Percentiles rank a stretch among this genome's conserved stretches.
These are phyloP conservation scores for Tipula confusa DNA, from an alignment of 2,888 invertebrate genomes.

Conservation along the genomic window DNA sequence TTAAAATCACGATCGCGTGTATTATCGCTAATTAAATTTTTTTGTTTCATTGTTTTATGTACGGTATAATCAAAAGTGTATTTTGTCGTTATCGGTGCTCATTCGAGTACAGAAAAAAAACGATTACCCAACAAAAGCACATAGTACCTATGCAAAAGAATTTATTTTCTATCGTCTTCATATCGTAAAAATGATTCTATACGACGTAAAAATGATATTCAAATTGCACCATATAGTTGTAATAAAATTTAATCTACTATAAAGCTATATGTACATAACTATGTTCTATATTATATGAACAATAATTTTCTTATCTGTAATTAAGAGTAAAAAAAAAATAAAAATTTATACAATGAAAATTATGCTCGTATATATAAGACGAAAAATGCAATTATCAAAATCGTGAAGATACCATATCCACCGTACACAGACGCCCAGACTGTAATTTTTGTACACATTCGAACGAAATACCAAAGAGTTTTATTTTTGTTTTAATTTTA, in stretches of 20 bases:
- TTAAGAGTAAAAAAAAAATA: neutral
- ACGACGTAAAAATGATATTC: neutral
- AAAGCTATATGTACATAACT: neutral
- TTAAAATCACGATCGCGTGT: neutral
- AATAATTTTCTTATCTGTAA: slow-evolving; percentile 25
- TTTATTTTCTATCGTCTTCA: neutral
- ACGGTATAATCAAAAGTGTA: neutral
- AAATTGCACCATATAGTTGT: slow-evolving; percentile 14
- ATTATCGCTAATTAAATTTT: neutral
- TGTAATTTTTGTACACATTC: too few species aligned
- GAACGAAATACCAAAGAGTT: neutral
- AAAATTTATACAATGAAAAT: neutral
- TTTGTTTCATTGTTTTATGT: neutral
- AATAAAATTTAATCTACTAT: neutral
- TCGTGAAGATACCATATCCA: neutral
- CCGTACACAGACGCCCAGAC: neutral
- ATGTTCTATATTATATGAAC: neutral
- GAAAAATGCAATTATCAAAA: slow-evolving; percentile 9
- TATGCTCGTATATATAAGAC: neutral
- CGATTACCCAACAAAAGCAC: neutral
- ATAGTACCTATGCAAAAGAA: neutral
- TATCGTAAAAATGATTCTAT: neutral
- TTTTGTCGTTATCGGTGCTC: neutral
- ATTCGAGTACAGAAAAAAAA: neutral
- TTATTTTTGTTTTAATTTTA: neutral